These are phyloP conservation scores for Phymanthus crucifer DNA, from an alignment of 92 coral and sea anemone species.

Conservation along the genomic window DNA sequence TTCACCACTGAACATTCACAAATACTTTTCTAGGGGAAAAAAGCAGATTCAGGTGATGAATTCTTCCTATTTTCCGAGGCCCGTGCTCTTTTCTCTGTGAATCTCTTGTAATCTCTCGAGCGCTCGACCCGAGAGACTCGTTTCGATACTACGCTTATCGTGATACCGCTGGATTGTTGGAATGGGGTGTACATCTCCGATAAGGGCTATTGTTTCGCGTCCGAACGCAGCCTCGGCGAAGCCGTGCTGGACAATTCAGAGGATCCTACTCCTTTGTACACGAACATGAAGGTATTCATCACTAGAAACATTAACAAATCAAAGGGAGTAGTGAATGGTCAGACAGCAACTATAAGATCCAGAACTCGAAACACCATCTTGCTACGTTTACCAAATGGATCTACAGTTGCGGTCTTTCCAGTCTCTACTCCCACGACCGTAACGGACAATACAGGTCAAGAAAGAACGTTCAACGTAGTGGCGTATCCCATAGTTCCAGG, in stretches of 20 bases:
- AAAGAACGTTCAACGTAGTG: background rate
- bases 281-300: slow-evolving; percentile 19
- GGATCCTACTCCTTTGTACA: background rate
- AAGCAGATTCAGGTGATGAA: no score
- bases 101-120: no score
- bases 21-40: no score
- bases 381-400: background rate
- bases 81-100: no score
- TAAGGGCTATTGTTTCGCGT: no score
- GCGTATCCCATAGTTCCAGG: slow-evolving; percentile 28
- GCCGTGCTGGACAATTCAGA: background rate
- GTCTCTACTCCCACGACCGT: background rate
- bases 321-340: slow-evolving; percentile 43
- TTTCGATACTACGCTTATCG: no score
- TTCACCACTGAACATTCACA: no score
- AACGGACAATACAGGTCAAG: background rate
- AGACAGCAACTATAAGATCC: slow-evolving; percentile 9
- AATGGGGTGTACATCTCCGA: no score
- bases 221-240: background rate
- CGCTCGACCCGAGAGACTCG: no score
- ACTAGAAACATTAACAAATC: slow-evolving; percentile 34
- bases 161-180: no score
- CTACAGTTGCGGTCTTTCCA: slow-evolving; percentile 6
- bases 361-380: background rate
- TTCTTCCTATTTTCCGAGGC: no score